Evolutionary conservation across 1,140 invertebrate genomes (phyloP).

Genomic region (Aphis craccivora): DNA sequence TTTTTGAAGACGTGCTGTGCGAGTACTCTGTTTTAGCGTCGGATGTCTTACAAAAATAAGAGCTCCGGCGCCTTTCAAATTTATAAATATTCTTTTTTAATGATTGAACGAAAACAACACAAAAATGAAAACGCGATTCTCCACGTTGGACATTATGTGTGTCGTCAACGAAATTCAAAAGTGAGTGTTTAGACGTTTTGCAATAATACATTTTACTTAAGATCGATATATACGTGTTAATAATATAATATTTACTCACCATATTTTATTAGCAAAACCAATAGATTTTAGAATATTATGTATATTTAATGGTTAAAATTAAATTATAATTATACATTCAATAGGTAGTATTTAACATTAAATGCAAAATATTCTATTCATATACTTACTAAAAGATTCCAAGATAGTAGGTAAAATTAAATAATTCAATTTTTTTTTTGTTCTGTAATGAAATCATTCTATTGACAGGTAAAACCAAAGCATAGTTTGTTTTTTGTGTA

Average conservation of each 20-base stretch:
- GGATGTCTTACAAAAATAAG: background rate
- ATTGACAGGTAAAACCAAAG: too few relatives aligned
- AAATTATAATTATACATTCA: background rate
- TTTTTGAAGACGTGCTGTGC: background rate
- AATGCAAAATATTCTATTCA: too few relatives aligned
- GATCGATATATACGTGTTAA: background rate
- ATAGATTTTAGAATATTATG: background rate
- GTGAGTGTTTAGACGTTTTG: slow-evolving; percentile 66
- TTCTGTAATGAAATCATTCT: too few relatives aligned
- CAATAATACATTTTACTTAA: background rate
- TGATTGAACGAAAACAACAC: background rate
- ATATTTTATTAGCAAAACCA: background rate
- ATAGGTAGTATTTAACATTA: too few relatives aligned
- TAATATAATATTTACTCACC: background rate
- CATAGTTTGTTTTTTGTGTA: too few relatives aligned
- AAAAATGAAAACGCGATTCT: slow-evolving; percentile 90
- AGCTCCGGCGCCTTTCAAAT: background rate
- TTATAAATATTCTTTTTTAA: background rate
- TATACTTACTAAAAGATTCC: too few relatives aligned
- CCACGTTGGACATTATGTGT: slow-evolving; percentile 89
- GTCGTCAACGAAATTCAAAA: slow-evolving; percentile 83
- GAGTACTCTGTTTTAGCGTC: background rate
- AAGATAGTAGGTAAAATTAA: too few relatives aligned
- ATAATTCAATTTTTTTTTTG: too few relatives aligned
- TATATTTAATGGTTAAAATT: background rate